Evolutionary conservation across 2,888 invertebrate genomes (phyloP).

Genomic region (Nipponacmea schrenckii): DNA sequence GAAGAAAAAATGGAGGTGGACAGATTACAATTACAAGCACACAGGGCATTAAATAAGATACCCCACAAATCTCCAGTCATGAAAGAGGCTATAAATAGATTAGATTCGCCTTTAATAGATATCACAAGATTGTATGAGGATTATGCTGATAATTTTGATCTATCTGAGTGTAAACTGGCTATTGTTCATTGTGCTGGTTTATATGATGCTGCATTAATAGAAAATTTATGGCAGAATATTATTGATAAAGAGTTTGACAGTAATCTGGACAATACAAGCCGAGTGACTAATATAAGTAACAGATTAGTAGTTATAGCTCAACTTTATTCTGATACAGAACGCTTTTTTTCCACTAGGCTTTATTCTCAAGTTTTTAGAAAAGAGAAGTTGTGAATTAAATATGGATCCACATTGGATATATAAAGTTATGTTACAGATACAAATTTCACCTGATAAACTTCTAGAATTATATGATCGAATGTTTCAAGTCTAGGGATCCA

Average conservation of each 20-base stretch:
- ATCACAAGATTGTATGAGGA: conserved; percentile 91
- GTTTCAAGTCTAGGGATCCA: conserved; percentile 74
- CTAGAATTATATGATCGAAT: conserved; percentile 82
- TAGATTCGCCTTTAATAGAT: conserved; percentile 86
- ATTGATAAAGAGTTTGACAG: conserved; percentile 64
- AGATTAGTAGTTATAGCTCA: conserved; percentile 83
- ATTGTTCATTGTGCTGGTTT: conserved; percentile 95
- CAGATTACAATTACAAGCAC: conserved; percentile 71
- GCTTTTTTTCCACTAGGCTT: conserved; percentile 84
- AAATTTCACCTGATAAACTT: conserved; percentile 82
- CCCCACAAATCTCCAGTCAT: conserved; percentile 40
- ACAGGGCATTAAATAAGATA: conserved; percentile 75
- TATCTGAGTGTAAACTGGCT: conserved; percentile 93
- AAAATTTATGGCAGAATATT: conserved; percentile 91
- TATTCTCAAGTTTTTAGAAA: conserved; percentile 66
- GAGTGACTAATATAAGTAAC: conserved; percentile 69
- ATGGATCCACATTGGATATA: conserved; percentile 76
- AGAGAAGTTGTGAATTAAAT: conserved; percentile 58
- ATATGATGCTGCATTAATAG: conserved; percentile 86
- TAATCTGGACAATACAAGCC: conserved; percentile 18
- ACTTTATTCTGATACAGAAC: conserved; percentile 82
- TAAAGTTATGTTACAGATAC: conserved; percentile 80
- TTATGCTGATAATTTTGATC: conserved; percentile 88
- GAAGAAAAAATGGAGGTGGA: conserved; percentile 88
- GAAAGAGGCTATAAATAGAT: conserved; percentile 74